Conservation (phyloP, 2,797 vertebrate genomes). For the Sparidentex hasta region DNA sequence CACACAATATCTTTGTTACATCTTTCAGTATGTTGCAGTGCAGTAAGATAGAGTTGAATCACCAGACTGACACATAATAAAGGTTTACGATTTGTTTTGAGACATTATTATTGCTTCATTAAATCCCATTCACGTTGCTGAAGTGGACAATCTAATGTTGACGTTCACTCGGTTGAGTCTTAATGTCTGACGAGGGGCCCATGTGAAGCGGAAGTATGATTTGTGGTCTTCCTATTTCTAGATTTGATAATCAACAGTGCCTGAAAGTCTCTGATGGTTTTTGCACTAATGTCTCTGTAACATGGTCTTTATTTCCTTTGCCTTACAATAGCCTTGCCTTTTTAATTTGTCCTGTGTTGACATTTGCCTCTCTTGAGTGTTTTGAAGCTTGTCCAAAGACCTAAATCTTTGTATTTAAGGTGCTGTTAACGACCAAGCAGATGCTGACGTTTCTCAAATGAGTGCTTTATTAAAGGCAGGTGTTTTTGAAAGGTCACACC, state of each 20-base stretch:
- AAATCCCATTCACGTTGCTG: not conserved
- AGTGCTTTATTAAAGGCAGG: conserved; percentile 18
- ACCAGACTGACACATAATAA: conserved; percentile 6
- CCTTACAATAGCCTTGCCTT: not conserved
- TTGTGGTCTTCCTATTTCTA: not conserved
- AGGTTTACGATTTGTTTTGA: not conserved
- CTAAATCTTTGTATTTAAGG: not conserved
- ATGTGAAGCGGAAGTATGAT: not conserved
- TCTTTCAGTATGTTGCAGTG: not conserved
- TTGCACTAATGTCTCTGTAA: not conserved
- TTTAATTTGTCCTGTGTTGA: conserved; percentile 7
- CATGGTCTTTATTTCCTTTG: not conserved
- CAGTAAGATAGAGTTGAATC: not conserved
- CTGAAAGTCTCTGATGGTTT: not conserved
- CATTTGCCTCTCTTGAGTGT: conserved; percentile 15
- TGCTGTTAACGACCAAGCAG: not conserved
- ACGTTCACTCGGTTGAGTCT: not conserved
- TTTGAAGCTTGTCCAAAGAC: not conserved
- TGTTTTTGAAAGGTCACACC: conserved; percentile 18
- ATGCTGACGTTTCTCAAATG: not conserved
- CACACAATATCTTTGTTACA: not conserved
- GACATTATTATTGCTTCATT: not conserved
- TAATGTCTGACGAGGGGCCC: not conserved
- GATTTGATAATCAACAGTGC: not conserved
- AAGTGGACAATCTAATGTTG: not conserved